These are phyloP conservation scores for Mactromeris polynyma DNA, from an alignment of 2,888 invertebrate genomes.

Conservation along the genomic window DNA sequence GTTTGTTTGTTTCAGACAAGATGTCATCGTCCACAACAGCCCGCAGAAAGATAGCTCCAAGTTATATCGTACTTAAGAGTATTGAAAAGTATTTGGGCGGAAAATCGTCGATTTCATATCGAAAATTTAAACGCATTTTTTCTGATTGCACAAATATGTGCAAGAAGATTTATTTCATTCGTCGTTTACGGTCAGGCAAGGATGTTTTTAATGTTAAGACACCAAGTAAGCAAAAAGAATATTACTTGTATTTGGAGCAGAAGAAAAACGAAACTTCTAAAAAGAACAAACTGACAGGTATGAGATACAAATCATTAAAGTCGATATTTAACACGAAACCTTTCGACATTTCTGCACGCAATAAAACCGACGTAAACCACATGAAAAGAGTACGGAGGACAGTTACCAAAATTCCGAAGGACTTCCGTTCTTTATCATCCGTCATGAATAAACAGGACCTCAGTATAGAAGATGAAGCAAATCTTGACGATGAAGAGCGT, in stretches of 20 bases:
- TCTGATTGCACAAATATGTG: conserved; percentile 65
- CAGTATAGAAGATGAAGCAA: not conserved
- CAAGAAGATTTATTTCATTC: conserved; percentile 58
- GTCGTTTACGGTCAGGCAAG: conserved; percentile 49
- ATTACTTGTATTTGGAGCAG: conserved; percentile 31
- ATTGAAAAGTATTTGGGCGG: conserved; percentile 27
- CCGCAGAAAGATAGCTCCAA: conserved; percentile 55
- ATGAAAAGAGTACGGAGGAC: conserved; percentile 34
- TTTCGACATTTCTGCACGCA: not conserved
- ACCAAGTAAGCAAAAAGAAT: conserved; percentile 56
- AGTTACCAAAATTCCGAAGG: conserved; percentile 34
- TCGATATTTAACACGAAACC: not conserved
- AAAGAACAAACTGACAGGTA: not conserved
- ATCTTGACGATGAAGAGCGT: not conserved
- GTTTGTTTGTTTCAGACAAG: not conserved
- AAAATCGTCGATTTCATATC: not conserved
- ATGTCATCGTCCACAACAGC: not conserved
- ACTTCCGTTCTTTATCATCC: conserved; percentile 16
- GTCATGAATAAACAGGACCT: not conserved
- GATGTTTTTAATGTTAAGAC: conserved; percentile 66
- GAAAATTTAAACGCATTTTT: conserved; percentile 30
- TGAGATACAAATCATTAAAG: not conserved
- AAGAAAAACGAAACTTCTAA: not conserved
- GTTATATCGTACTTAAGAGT: conserved; percentile 58
- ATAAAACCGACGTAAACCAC: not conserved